phyloP scores from a whole-genome alignment of 2,113 vertebrate genomes.

The Macheiramphus alcinus region DNA sequence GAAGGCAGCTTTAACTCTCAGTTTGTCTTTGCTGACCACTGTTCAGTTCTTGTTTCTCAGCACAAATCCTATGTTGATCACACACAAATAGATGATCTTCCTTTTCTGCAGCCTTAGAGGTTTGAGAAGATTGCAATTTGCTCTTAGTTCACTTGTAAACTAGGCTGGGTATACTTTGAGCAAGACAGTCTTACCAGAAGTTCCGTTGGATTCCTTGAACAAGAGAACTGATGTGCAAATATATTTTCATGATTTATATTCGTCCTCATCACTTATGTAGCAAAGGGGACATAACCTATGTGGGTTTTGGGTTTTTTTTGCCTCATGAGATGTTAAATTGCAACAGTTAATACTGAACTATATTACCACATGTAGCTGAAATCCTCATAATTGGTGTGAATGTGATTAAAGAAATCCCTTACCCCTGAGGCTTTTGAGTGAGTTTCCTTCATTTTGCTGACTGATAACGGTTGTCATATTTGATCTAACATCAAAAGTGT shows the following conservation, averaged over 20 bases:
- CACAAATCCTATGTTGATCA: neutral
- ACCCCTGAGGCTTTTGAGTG: neutral
- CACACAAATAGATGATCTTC: neutral
- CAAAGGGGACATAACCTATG: neutral
- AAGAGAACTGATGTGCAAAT: neutral
- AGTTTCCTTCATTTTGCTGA: constrained; percentile 22
- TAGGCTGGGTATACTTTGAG: neutral
- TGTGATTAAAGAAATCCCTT: constrained; percentile 19
- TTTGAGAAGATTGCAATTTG: neutral
- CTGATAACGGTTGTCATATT: neutral
- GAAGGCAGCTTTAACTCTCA: neutral
- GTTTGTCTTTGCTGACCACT: neutral
- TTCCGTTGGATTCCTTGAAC: neutral
- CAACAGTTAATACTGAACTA: neutral
- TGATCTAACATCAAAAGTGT: constrained; percentile 21
- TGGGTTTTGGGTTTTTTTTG: neutral
- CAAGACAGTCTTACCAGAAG: neutral
- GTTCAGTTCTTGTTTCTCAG: neutral
- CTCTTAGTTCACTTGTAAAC: neutral
- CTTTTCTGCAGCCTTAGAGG: neutral
- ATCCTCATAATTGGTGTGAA: constrained; percentile 1
- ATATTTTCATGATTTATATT: neutral
- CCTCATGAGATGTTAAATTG: neutral
- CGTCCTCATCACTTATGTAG: neutral
- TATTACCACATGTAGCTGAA: neutral